phyloP scores from a whole-genome alignment of 2,113 vertebrate species.

The Myrmophylax atrothorax region DNA sequence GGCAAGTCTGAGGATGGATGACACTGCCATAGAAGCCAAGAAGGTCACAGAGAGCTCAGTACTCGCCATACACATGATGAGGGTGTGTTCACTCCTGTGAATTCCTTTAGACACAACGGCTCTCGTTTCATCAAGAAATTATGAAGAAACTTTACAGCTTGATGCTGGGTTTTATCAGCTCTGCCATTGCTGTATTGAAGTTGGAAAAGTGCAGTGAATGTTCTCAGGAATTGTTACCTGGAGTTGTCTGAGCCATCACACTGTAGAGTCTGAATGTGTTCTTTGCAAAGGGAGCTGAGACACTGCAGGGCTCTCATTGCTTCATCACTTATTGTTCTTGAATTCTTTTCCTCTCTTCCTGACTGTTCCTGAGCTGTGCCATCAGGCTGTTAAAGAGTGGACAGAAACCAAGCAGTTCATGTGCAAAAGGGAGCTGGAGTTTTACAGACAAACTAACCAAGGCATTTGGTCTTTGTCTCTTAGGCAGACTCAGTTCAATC shows the following conservation, averaged over 20 bases:
- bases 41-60: not conserved
- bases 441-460: not conserved
- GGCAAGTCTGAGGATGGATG: not conserved
- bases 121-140: not conserved
- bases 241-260: not conserved
- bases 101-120: not conserved
- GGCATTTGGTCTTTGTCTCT: not conserved
- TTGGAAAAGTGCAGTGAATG: not conserved
- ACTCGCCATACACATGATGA: not conserved
- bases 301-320: not conserved
- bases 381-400: not conserved
- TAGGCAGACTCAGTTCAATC: fast-evolving
- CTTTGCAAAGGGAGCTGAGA: not conserved
- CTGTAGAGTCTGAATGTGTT: not conserved
- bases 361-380: not conserved
- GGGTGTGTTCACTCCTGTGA: not conserved
- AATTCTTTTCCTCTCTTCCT: not conserved
- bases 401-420: not conserved
- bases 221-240: not conserved
- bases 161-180: not conserved
- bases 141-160: not conserved
- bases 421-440: not conserved
- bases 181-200: not conserved
- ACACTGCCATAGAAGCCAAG: not conserved
- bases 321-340: fast-evolving